Conservation (phyloP, 1,140 invertebrate species). For the Trachymyrmex cornetzi region DNA sequence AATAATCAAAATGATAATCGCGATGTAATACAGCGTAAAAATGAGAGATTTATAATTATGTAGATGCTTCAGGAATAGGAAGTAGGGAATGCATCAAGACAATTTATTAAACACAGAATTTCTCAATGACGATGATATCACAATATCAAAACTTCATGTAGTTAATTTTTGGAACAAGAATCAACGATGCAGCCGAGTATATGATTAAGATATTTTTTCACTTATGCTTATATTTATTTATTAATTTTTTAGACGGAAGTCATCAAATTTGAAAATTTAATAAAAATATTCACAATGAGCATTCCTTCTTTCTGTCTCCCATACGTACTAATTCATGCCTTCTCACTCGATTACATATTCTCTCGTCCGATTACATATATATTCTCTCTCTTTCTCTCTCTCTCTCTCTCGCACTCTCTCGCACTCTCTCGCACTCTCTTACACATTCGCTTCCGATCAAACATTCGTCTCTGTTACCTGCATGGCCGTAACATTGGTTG, state of each 20-base stretch:
- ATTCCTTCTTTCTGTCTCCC: conserved; percentile 83
- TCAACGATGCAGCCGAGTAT: conserved; percentile 30
- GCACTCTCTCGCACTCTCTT: conserved; percentile 39
- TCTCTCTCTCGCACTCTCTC: conserved; percentile 14
- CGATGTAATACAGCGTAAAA: not conserved
- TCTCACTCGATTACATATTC: conserved; percentile 77
- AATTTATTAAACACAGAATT: not conserved
- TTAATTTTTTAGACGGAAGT: conserved; percentile 87
- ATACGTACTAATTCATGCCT: conserved; percentile 65
- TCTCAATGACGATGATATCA: not conserved
- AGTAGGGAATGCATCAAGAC: not conserved
- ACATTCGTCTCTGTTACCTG: conserved; percentile 70
- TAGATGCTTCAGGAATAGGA: not conserved
- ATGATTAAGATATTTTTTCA: conserved; percentile 75
- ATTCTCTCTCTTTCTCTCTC: conserved; percentile 76
- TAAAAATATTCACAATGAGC: conserved; percentile 87
- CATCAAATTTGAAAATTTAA: conserved; percentile 88
- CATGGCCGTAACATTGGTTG: conserved; percentile 62
- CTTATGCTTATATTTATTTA: conserved; percentile 87
- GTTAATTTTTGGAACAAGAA: conserved; percentile 11
- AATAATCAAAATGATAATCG: not conserved
- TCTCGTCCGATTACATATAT: conserved; percentile 74
- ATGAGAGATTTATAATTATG: not conserved
- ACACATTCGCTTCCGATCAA: conserved; percentile 42
- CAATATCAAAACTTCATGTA: not conserved